phyloP scores from a whole-genome alignment of 2,797 vertebrate genomes.

The Paramormyrops hopkinsi region DNA sequence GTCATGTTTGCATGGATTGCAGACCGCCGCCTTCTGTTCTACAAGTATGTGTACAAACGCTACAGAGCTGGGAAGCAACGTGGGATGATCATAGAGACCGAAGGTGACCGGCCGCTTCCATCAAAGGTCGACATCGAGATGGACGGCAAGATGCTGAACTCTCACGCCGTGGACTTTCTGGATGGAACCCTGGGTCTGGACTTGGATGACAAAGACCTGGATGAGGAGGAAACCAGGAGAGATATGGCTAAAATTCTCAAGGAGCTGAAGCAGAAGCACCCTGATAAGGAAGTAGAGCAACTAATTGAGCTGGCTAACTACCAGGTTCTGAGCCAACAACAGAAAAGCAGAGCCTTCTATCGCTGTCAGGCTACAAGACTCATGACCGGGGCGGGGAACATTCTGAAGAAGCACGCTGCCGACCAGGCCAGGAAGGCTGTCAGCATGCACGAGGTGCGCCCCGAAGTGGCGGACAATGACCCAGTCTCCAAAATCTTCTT shows the following conservation, averaged over 20 bases:
- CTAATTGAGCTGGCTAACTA: constrained; percentile 96
- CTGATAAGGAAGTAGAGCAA: constrained; percentile 95
- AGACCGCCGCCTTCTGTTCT: constrained; percentile 92
- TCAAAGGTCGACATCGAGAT: constrained; percentile 97
- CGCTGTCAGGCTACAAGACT: constrained; percentile 95
- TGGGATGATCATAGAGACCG: constrained; percentile 95
- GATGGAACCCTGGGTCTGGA: constrained; percentile 82
- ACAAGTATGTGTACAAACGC: constrained; percentile 97
- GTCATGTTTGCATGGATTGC: constrained; percentile 95
- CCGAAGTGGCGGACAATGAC: constrained; percentile 75
- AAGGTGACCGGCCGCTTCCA: constrained; percentile 83
- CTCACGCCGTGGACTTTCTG: constrained; percentile 88
- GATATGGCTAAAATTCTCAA: constrained; percentile 98
- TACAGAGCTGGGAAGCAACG: constrained; percentile 93
- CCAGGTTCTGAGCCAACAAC: constrained; percentile 95
- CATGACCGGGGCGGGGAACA: constrained; percentile 97
- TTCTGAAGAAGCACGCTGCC: constrained; percentile 93
- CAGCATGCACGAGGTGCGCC: constrained; percentile 94
- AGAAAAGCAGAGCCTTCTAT: constrained; percentile 96
- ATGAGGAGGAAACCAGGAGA: constrained; percentile 88
- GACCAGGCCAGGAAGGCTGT: constrained; percentile 96
- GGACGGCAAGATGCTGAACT: constrained; percentile 97
- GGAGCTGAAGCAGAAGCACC: constrained; percentile 96
- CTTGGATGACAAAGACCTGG: constrained; percentile 86
- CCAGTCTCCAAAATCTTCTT: constrained; percentile 88